Base-by-base conservation (phyloP, 2,797 vertebrate genomes). In the Parotocinclus haroldoi region DNA sequence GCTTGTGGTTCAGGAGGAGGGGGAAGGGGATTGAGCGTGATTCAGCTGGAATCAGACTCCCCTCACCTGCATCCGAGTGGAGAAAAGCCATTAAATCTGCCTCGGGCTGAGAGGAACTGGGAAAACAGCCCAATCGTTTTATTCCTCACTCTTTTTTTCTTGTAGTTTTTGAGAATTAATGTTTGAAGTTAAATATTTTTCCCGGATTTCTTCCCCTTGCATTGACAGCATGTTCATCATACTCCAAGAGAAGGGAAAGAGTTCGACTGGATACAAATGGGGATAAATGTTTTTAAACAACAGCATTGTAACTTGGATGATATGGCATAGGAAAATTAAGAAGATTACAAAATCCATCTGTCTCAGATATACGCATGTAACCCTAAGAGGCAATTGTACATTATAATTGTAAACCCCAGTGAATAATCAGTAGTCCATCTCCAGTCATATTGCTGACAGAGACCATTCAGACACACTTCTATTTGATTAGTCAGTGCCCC, bases 71-170 rank as follows among this genome's bases (percentile, higher is more conserved):
- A 93, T 86, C 90, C 88, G 40, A 87, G 84, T 87, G 86, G 81
- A 80, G 84, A 89, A 94, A 92, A 72, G 90, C 90, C 78, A 93
- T 94, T 94, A 93, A 92, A 92, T 91, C 89, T 80, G 84, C 93
- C 93, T 92, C 86, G 91, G 87, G 88, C 85, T 91, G 90, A 92
- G 91, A 90, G 90, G 57, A 74, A 72, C 56, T 74, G 66, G 72
- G 71, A 78, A 78, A 60, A 69, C 56, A 49, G 76, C 77, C 77
- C 77, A 76, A n/a, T 66, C 50, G 37, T 69, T 77, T 72, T 75
- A 74, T 74, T 69, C 50, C 60, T 64, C 40, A 45, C 12, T 60
- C 51, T 46, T 59, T 57, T n/a, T 56, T 44, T 57, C 39, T 16
- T 38, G 44, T 37, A 13, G 10, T 64, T 70, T 72, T 63, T 37